These are phyloP conservation scores for Drosophila subquinaria DNA, from an alignment of 2,888 invertebrate genomes.

Conservation along the genomic window DNA sequence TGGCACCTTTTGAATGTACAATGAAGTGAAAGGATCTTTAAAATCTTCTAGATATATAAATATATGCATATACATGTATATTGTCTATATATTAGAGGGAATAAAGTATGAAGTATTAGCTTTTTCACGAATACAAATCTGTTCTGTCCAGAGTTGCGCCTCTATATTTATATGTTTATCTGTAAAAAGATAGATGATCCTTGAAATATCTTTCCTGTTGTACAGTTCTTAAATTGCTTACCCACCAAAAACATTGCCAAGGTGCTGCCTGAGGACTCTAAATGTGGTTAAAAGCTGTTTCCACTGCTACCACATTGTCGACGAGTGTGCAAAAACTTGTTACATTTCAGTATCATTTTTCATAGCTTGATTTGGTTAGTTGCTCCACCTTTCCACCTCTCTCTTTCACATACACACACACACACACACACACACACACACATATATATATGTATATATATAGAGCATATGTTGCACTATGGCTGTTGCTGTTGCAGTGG, in stretches of 20 bases:
- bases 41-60: no score
- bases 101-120: no score
- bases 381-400: neutral
- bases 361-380: constrained; percentile 27
- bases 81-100: no score
- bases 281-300: constrained; percentile 2
- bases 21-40: no score
- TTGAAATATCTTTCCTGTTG: neutral
- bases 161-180: neutral
- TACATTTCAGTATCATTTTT: constrained; percentile 19
- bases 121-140: no score
- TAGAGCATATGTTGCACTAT: constrained; percentile 15
- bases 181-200: neutral
- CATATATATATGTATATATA: neutral
- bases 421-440: constrained; percentile 8
- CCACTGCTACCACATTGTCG: neutral
- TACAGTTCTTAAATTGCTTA: constrained; percentile 4
- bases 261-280: neutral
- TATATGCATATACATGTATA: no score
- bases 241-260: constrained; percentile 2
- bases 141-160: no score
- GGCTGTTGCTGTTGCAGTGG: constrained; percentile 35
- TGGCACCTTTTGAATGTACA: no score
- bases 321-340: constrained; percentile 11
- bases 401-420: neutral